phyloP scores from a whole-genome alignment of 2,888 invertebrate species.

The Drosophila parthenogenetica region DNA sequence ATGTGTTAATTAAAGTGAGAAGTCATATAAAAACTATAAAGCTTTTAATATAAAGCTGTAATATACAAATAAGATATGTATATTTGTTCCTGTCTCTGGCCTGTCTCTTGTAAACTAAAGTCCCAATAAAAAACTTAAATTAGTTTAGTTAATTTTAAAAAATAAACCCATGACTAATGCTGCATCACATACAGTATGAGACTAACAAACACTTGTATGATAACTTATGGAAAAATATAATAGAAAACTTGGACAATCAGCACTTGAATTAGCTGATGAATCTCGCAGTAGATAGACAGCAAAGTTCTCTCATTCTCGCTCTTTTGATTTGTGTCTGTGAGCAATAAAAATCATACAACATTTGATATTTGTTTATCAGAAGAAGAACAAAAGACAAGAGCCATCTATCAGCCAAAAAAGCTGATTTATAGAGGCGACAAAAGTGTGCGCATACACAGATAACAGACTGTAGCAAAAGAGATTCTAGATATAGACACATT shows the following conservation, averaged over 20 bases:
- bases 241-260: slow-evolving; percentile 5
- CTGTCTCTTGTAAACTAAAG: not conserved
- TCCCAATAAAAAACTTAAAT: not conserved
- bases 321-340: slow-evolving; percentile 14
- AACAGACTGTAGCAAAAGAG: slow-evolving; percentile 28
- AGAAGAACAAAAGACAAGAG: slow-evolving; percentile 19
- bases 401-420: slow-evolving; percentile 39
- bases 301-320: not conserved
- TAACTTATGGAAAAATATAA: not conserved
- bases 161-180: slow-evolving; percentile 17
- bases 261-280: slow-evolving; percentile 24
- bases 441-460: slow-evolving; percentile 43
- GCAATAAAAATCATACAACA: slow-evolving; percentile 41
- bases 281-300: slow-evolving; percentile 15
- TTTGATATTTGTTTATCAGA: slow-evolving; percentile 32
- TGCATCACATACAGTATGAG: not conserved
- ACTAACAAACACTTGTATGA: not conserved
- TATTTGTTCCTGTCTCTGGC: not conserved
- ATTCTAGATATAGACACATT: slow-evolving; percentile 12
- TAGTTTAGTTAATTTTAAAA: slow-evolving; percentile 2
- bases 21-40: not conserved
- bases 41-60: not conserved
- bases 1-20: not conserved
- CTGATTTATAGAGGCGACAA: slow-evolving; percentile 64
- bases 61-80: not conserved